These are phyloP conservation scores for Phrynocephalus forsythii DNA, from an alignment of 2,797 vertebrate species.

Conservation along the genomic window DNA sequence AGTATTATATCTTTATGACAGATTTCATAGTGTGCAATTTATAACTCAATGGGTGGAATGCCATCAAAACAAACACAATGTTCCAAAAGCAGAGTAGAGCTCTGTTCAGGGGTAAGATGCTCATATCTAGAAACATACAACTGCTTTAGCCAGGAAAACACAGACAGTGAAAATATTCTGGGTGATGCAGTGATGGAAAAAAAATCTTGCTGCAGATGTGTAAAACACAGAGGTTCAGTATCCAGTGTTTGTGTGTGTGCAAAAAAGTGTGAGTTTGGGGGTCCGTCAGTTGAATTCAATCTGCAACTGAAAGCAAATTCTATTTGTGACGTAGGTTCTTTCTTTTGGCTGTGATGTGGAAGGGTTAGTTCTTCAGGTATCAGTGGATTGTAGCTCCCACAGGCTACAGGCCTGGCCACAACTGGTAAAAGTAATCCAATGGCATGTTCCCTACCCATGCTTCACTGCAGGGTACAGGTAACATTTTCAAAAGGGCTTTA, in stretches of 20 bases:
- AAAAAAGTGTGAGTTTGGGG: neutral
- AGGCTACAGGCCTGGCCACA: neutral
- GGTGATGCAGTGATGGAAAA: neutral
- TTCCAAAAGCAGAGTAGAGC: conserved; percentile 47
- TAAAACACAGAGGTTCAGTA: neutral
- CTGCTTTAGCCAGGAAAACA: conserved; percentile 43
- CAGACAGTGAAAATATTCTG: conserved; percentile 18
- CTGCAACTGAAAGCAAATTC: neutral
- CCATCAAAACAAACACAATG: conserved; percentile 66
- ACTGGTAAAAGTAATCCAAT: neutral
- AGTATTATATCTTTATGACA: conserved; percentile 75
- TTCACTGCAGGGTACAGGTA: neutral
- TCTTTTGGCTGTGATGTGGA: neutral
- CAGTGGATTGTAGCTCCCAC: neutral
- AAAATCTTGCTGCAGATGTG: neutral
- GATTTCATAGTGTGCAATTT: conserved; percentile 73
- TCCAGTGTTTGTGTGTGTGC: neutral
- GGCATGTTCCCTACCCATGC: neutral
- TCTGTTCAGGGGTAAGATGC: conserved; percentile 47
- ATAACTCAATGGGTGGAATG: conserved; percentile 55
- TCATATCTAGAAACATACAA: conserved; percentile 42
- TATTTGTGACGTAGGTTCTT: too few species aligned
- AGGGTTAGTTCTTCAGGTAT: neutral
- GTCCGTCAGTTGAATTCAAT: neutral
- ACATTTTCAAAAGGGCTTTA: neutral